Conservation (phyloP, 1,140 invertebrate species). For the Meloidogyne exigua region DNA sequence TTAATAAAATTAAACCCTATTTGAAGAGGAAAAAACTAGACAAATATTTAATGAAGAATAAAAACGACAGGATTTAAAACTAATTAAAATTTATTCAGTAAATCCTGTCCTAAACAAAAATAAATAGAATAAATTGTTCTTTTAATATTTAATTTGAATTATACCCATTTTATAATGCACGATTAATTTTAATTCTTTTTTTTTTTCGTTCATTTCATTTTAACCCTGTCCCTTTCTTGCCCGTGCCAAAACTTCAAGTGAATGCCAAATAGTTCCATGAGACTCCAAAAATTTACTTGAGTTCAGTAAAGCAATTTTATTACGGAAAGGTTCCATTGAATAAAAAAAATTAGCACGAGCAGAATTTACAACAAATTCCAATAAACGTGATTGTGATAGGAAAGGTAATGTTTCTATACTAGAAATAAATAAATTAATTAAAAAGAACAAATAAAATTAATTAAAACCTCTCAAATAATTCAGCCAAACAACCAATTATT, state of each 20-base stretch:
- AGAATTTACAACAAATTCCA: slow-evolving; percentile 8
- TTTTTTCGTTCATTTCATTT: background rate
- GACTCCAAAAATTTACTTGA: background rate
- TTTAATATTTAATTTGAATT: no score
- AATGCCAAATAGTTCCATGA: slow-evolving; percentile 1
- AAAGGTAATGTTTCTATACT: background rate
- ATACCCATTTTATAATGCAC: background rate
- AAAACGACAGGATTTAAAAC: no score
- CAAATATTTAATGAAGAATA: no score
- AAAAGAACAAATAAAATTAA: background rate
- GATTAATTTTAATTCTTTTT: no score
- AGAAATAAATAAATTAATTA: background rate
- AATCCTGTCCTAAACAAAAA: no score
- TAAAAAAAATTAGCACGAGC: background rate
- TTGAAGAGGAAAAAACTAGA: no score
- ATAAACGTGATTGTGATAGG: background rate
- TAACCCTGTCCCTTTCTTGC: background rate
- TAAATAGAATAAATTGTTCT: no score
- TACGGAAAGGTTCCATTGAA: background rate
- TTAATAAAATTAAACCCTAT: background rate
- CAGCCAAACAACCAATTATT: background rate
- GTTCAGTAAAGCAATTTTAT: background rate
- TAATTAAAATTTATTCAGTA: no score
- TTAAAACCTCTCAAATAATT: slow-evolving; percentile 10
- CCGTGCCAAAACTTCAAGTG: slow-evolving; percentile 1